Evolutionary conservation across 1,140 invertebrate genomes (phyloP).

Genomic region (Drosophila leontia): DNA sequence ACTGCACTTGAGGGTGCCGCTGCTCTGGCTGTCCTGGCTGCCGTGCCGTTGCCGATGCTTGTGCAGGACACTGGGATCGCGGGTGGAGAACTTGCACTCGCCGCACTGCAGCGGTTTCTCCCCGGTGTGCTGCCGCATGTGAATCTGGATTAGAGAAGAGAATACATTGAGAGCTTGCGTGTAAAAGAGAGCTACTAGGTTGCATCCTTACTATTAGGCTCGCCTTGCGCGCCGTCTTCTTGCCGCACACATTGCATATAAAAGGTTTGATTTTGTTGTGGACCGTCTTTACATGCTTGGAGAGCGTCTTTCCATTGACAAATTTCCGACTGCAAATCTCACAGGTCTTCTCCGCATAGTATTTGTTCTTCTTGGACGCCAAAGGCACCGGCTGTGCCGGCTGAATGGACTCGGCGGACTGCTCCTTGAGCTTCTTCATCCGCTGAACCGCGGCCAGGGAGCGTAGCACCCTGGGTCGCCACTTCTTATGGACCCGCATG

Average conservation of each 20-base stretch:
- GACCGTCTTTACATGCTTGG: constrained; percentile 87
- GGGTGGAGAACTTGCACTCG: constrained; percentile 75
- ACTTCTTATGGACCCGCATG: constrained; percentile 75
- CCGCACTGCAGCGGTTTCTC: constrained; percentile 79
- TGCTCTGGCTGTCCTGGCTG: constrained; percentile 25
- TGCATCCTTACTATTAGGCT: constrained; percentile 87
- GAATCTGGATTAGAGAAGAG: constrained; percentile 85
- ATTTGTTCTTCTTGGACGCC: constrained; percentile 73
- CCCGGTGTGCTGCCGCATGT: constrained; percentile 91
- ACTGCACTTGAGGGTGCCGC: constrained; percentile 39
- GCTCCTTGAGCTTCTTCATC: constrained; percentile 52
- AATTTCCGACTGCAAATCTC: constrained; percentile 89
- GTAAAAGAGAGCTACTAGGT: not conserved
- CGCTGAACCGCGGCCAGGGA: constrained; percentile 57
- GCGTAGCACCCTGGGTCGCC: constrained; percentile 66
- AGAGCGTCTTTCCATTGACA: constrained; percentile 90
- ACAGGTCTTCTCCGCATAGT: constrained; percentile 87
- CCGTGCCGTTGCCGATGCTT: constrained; percentile 78
- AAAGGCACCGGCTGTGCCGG: no score
- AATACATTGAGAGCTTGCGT: no score
- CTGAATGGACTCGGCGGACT: constrained; percentile 8
- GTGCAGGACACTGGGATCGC: constrained; percentile 81
- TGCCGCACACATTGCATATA: constrained; percentile 91
- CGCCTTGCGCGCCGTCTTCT: constrained; percentile 89
- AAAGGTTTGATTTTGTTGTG: constrained; percentile 92